Percentiles rank a stretch among this genome's conserved stretches.
These are phyloP conservation scores for Tholera decimalis DNA, from an alignment of 2,888 invertebrate species.

Conservation along the genomic window DNA sequence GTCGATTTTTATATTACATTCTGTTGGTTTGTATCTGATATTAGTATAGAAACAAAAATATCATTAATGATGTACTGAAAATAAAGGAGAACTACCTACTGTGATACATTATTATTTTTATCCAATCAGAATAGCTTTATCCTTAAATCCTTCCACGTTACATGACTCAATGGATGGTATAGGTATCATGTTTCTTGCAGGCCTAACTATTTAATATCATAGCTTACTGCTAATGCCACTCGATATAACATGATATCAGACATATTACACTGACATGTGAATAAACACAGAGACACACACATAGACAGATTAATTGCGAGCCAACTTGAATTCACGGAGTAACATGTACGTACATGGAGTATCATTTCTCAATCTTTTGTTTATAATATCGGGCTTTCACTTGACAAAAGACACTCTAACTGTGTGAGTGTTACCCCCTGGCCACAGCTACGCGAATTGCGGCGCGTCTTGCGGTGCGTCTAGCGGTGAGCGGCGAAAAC, in stretches of 20 bases:
- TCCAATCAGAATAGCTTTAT: not conserved
- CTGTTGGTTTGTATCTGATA: too few relatives aligned
- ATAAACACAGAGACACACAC: too few relatives aligned
- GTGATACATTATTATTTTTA: not conserved
- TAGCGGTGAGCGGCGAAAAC: too few relatives aligned
- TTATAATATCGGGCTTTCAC: not conserved
- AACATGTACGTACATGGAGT: conserved; percentile 9
- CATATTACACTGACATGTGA: conserved; percentile 17
- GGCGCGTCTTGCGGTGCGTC: too few relatives aligned
- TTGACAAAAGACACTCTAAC: too few relatives aligned
- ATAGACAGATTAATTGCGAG: conserved; percentile 36
- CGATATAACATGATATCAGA: conserved; percentile 21
- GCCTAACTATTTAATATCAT: conserved; percentile 4
- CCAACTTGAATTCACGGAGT: conserved; percentile 7
- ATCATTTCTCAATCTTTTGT: not conserved
- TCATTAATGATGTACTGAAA: too few relatives aligned
- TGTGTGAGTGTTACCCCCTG: too few relatives aligned
- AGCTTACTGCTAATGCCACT: conserved; percentile 30
- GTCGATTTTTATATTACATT: too few relatives aligned
- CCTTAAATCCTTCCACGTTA: not conserved
- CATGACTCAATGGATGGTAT: not conserved
- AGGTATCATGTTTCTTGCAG: not conserved
- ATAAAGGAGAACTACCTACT: not conserved
- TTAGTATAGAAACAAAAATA: too few relatives aligned
- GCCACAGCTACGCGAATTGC: too few relatives aligned